These are phyloP conservation scores for Mus spicilegus DNA, from an alignment of 2,113 vertebrate genomes.

Conservation along the genomic window DNA sequence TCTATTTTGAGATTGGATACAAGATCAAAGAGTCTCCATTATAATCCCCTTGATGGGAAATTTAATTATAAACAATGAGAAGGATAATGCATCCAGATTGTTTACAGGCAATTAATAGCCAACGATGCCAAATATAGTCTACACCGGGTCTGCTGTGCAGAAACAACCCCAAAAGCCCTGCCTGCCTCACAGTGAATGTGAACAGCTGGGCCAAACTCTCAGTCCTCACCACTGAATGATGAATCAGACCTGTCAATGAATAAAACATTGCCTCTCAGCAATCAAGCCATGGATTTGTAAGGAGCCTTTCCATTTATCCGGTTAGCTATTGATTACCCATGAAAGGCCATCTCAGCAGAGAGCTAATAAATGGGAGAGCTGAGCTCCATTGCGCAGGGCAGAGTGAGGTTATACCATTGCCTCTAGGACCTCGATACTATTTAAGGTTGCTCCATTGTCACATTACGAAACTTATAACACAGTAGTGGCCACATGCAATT, in stretches of 20 bases:
- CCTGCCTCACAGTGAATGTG: conserved; percentile 55
- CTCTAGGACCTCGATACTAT: conserved; percentile 64
- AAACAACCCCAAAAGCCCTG: conserved; percentile 52
- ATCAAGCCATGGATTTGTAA: conserved; percentile 85
- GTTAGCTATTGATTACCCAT: conserved; percentile 85
- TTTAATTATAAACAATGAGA: conserved; percentile 83
- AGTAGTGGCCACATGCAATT: neutral
- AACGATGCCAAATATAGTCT: conserved; percentile 80
- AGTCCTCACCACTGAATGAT: conserved; percentile 77
- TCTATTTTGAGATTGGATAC: conserved; percentile 23
- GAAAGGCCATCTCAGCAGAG: conserved; percentile 81
- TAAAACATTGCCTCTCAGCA: conserved; percentile 83
- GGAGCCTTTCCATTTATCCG: conserved; percentile 84
- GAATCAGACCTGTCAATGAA: conserved; percentile 83
- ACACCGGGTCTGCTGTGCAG: conserved; percentile 69
- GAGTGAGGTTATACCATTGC: conserved; percentile 66
- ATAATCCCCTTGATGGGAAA: conserved; percentile 58
- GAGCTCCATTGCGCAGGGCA: conserved; percentile 57
- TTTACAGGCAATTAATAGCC: conserved; percentile 81
- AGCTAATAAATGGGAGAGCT: conserved; percentile 77
- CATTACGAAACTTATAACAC: conserved; percentile 50
- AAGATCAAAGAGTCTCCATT: conserved; percentile 66
- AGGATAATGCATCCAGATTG: conserved; percentile 77
- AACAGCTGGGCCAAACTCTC: conserved; percentile 83
- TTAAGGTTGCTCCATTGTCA: conserved; percentile 68